A percentile compares a stretch with the other conserved stretches of the same genome.
Conservation (phyloP, 2,888 invertebrate species). For the Oscheius onirici region DNA sequence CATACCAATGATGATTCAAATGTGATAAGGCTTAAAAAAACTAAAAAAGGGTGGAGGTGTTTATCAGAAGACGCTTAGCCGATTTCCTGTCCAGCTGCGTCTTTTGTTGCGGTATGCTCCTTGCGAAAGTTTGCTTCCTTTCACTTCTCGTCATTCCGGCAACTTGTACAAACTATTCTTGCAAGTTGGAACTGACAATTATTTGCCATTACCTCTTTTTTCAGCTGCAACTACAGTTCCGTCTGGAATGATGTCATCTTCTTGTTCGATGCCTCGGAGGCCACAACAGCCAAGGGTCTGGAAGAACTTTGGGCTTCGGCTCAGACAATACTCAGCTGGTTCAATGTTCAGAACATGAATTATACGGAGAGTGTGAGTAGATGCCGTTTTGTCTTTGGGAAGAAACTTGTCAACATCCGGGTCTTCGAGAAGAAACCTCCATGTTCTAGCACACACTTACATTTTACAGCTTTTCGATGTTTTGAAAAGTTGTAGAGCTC, state of each 20-base stretch:
- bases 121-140: too few relatives aligned
- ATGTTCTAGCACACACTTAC: too few relatives aligned
- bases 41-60: too few relatives aligned
- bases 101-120: too few relatives aligned
- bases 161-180: not conserved
- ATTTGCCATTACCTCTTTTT: not conserved
- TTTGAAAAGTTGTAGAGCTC: too few relatives aligned
- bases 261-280: conserved; percentile 3
- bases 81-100: too few relatives aligned
- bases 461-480: too few relatives aligned
- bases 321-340: not conserved
- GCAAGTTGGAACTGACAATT: not conserved
- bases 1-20: too few relatives aligned
- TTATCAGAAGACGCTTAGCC: too few relatives aligned
- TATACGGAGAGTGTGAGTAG: not conserved
- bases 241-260: conserved; percentile 16
- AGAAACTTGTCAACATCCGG: not conserved
- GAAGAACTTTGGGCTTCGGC: not conserved
- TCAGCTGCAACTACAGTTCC: conserved; percentile 2
- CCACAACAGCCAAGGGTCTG: not conserved
- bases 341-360: conserved; percentile 7
- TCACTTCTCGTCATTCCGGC: too few relatives aligned
- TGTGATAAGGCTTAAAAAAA: too few relatives aligned
- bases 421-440: too few relatives aligned
- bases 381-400: not conserved